A percentile compares a stretch with the other conserved stretches of the same genome.
phyloP scores from a whole-genome alignment of 2,113 vertebrate species.

The Xenopus borealis region DNA sequence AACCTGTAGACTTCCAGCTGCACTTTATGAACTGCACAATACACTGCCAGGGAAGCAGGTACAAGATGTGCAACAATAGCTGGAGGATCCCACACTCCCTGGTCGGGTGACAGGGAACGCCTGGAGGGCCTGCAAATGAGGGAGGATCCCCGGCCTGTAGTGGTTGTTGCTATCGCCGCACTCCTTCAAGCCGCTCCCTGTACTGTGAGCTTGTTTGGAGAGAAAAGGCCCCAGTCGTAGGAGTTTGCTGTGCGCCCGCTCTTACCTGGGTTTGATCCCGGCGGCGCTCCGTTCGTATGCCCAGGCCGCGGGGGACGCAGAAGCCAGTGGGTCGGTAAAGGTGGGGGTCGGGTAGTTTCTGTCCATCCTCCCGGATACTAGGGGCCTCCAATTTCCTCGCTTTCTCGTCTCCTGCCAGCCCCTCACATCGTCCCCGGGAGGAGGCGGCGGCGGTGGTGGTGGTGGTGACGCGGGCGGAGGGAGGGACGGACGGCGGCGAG shows the following conservation, averaged over 20 bases:
- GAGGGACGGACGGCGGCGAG: neutral
- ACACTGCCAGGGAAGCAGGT: too few species aligned
- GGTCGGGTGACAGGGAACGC: neutral
- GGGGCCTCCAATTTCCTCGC: constrained; percentile 41
- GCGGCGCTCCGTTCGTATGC: constrained; percentile 81
- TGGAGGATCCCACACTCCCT: neutral
- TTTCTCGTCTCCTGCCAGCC: constrained; percentile 40
- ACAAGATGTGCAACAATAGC: too few species aligned
- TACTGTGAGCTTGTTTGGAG: too few species aligned
- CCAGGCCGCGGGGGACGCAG: constrained; percentile 75
- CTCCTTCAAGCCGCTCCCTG: neutral
- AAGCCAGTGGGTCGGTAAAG: constrained; percentile 80
- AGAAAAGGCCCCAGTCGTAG: constrained; percentile 62
- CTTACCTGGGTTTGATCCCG: constrained; percentile 81
- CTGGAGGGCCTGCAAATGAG: neutral
- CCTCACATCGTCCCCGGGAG: constrained; percentile 53
- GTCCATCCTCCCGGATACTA: constrained; percentile 81
- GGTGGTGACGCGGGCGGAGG: constrained; percentile 21
- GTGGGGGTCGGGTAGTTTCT: constrained; percentile 85
- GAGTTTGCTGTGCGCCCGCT: constrained; percentile 62
- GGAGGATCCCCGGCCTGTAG: constrained; percentile 16
- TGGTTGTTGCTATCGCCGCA: neutral
- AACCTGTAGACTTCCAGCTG: too few species aligned
- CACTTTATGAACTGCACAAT: too few species aligned
- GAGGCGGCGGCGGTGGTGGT: neutral